These are phyloP conservation scores for Drosophila ambigua DNA, from an alignment of 1,140 invertebrate species.

Conservation along the genomic window DNA sequence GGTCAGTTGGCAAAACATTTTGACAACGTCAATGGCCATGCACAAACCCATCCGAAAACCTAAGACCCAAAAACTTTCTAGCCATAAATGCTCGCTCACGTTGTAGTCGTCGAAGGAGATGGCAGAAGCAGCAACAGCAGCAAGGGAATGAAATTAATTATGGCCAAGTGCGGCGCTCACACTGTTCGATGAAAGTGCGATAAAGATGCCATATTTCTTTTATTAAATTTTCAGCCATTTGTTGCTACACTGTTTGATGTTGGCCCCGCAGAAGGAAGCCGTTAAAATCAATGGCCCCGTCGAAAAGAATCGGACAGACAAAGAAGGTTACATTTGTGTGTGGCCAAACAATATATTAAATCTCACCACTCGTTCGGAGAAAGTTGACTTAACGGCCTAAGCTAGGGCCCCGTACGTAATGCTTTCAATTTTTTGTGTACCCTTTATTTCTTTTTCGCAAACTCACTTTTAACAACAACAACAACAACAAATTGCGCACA, in stretches of 20 bases:
- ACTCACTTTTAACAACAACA: constrained; percentile 53
- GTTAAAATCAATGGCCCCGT: constrained; percentile 69
- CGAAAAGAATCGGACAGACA: constrained; percentile 42
- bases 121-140: constrained; percentile 1
- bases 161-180: constrained; percentile 59
- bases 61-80: constrained; percentile 64
- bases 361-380: constrained; percentile 77
- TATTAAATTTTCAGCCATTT: constrained; percentile 66
- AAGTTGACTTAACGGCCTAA: constrained; percentile 70
- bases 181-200: constrained; percentile 74
- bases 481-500: constrained; percentile 26
- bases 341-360: constrained; percentile 77
- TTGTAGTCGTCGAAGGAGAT: constrained; percentile 22
- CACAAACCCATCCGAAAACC: constrained; percentile 45
- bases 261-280: constrained; percentile 42
- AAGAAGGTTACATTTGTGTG: constrained; percentile 66
- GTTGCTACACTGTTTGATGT: constrained; percentile 36
- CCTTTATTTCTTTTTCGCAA: constrained; percentile 42
- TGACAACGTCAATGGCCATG: constrained; percentile 52
- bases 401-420: constrained; percentile 36
- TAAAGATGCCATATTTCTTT: constrained; percentile 58
- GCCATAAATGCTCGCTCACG: constrained; percentile 66
- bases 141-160: constrained; percentile 72
- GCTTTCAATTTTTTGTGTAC: constrained; percentile 50
- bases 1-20: constrained; percentile 76